phyloP scores from a whole-genome alignment of 1,140 invertebrate genomes.

The Cydia fagiglandana region DNA sequence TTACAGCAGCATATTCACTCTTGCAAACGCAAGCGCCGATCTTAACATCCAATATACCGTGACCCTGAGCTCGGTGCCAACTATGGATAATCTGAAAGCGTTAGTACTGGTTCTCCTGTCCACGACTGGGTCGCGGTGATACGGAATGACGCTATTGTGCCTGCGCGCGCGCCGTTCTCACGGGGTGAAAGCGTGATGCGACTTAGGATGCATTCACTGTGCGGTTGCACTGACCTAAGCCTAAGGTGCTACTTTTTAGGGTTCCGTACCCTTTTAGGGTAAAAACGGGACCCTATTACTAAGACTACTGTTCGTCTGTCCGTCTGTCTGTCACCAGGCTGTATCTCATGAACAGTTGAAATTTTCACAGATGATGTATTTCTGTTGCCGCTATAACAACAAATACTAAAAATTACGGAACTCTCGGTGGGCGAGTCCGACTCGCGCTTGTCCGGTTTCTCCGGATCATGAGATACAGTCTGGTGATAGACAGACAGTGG shows the following conservation, averaged over 20 bases:
- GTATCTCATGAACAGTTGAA: too few species aligned
- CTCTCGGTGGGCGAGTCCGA: too few species aligned
- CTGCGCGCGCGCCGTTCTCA: conserved; percentile 11
- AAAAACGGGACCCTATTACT: too few species aligned
- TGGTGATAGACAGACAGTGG: too few species aligned
- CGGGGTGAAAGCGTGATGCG: conserved; percentile 19
- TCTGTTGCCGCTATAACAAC: too few species aligned
- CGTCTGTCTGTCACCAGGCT: too few species aligned
- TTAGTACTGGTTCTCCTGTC: neutral
- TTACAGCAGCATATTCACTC: conserved; percentile 1
- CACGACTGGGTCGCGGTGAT: neutral
- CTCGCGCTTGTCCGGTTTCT: too few species aligned
- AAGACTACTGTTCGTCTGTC: too few species aligned
- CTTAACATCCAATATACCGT: neutral
- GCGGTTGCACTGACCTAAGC: neutral
- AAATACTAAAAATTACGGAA: too few species aligned
- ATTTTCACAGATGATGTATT: too few species aligned
- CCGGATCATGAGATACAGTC: too few species aligned
- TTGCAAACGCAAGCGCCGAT: neutral
- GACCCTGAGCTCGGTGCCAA: neutral
- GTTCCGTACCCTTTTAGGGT: too few species aligned
- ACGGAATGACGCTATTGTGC: neutral
- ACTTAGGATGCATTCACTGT: neutral
- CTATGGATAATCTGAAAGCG: neutral
- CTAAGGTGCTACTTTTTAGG: neutral